Percentiles rank a stretch among this genome's conserved stretches.
Conservation (phyloP, 2,797 vertebrate genomes). For the Gymnocypris eckloni region DNA sequence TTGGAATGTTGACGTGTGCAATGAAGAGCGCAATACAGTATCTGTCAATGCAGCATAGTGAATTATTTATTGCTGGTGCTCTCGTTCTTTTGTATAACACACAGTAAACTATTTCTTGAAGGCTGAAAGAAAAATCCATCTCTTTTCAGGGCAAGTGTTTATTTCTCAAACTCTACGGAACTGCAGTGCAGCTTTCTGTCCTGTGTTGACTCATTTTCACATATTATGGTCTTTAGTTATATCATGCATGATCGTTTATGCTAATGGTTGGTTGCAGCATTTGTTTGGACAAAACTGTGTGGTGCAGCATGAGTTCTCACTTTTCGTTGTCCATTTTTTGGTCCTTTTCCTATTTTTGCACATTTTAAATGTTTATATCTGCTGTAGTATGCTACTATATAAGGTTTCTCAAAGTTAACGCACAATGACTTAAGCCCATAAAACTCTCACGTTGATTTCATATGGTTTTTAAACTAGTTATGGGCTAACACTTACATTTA, state of each 20-base stretch:
- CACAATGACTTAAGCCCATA: neutral
- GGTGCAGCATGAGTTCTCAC: neutral
- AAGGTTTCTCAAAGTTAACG: neutral
- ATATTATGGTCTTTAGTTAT: neutral
- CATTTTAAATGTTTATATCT: neutral
- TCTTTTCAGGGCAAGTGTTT: neutral
- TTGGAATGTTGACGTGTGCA: neutral
- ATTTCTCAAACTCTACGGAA: neutral
- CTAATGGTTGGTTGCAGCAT: neutral
- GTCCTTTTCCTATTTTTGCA: neutral
- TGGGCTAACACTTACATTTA: neutral
- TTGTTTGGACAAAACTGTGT: neutral
- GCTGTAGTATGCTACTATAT: neutral
- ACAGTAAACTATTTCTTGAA: neutral
- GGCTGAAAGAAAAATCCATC: neutral
- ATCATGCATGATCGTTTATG: neutral
- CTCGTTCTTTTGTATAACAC: neutral
- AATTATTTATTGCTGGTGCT: constrained; percentile 44
- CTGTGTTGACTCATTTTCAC: neutral
- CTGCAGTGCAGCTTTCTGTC: neutral
- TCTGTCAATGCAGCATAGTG: constrained; percentile 19
- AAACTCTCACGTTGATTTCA: neutral
- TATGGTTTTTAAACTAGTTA: neutral
- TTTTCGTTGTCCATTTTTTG: neutral
- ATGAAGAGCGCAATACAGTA: neutral